These are phyloP conservation scores for Leguminivora glycinivorella DNA, from an alignment of 1,140 invertebrate species.

Conservation along the genomic window DNA sequence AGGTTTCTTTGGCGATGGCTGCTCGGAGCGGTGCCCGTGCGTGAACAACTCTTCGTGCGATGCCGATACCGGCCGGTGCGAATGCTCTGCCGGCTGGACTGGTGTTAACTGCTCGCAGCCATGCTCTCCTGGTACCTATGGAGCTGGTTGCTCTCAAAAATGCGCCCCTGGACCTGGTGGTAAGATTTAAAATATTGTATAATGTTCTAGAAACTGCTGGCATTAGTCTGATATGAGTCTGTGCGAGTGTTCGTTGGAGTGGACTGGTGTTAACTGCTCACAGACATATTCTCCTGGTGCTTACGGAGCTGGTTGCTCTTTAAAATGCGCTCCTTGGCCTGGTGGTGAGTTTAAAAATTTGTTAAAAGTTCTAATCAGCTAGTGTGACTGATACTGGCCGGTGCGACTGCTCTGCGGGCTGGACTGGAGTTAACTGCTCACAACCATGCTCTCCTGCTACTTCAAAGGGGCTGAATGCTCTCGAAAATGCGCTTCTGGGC, in stretches of 20 bases:
- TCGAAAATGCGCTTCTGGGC: too few relatives aligned
- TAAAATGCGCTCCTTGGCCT: slow-evolving; percentile 54
- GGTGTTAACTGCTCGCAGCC: slow-evolving; percentile 87
- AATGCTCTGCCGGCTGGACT: slow-evolving; percentile 91
- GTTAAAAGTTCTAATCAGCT: slow-evolving; percentile 81
- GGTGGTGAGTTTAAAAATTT: slow-evolving; percentile 35
- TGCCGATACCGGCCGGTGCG: slow-evolving; percentile 87
- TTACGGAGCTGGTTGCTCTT: slow-evolving; percentile 44
- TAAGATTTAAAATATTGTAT: slow-evolving; percentile 24
- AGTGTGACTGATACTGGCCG: slow-evolving; percentile 88
- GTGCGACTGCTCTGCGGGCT: slow-evolving; percentile 91
- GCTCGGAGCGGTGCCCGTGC: slow-evolving; percentile 89
- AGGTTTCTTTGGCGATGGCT: slow-evolving; percentile 89
- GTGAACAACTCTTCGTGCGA: slow-evolving; percentile 93
- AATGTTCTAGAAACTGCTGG: background rate
- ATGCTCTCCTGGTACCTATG: slow-evolving; percentile 89
- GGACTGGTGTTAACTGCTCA: too few relatives aligned
- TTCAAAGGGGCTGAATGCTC: too few relatives aligned
- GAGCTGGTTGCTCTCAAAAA: slow-evolving; percentile 88
- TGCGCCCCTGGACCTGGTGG: slow-evolving; percentile 79
- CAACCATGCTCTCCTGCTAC: too few relatives aligned
- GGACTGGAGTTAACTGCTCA: too few relatives aligned
- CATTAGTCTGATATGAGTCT: too few relatives aligned
- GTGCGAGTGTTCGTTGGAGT: too few relatives aligned
- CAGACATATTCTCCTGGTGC: background rate